A percentile compares a stretch with the other conserved stretches of the same genome.
phyloP scores from a whole-genome alignment of 2,888 invertebrate genomes.

The Belgica antarctica region DNA sequence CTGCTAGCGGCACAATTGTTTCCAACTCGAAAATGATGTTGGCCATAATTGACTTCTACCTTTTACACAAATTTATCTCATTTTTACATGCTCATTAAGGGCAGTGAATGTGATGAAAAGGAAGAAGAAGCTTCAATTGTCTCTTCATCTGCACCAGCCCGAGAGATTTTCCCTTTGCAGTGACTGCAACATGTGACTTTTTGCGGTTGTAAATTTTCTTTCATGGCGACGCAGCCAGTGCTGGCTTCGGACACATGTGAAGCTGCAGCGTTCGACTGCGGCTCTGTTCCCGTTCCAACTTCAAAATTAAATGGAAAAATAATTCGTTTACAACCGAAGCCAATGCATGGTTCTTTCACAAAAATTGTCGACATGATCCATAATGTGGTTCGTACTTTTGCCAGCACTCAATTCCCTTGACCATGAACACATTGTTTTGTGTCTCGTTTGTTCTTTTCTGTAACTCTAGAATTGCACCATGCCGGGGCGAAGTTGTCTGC shows the following conservation, averaged over 20 bases:
- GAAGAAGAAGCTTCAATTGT: not conserved
- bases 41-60: conserved; percentile 23
- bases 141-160: not conserved
- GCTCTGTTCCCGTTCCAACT: not conserved
- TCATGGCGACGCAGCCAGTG: not conserved
- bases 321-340: conserved; percentile 23
- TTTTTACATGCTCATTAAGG: conserved; percentile 26
- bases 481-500: conserved; percentile 10
- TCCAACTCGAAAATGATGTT: not conserved
- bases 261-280: not conserved
- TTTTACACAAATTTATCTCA: conserved; percentile 7
- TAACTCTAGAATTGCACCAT: conserved; percentile 26
- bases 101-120: conserved; percentile 5
- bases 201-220: conserved; percentile 40
- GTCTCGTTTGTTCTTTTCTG: not conserved
- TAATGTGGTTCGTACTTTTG: conserved; percentile 39
- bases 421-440: conserved; percentile 33
- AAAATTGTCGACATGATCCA: conserved; percentile 26
- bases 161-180: not conserved
- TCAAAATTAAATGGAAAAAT: conserved; percentile 30
- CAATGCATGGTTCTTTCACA: not conserved
- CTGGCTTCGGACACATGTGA: too few species aligned
- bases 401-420: conserved; percentile 28
- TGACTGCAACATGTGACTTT: conserved; percentile 33
- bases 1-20: not conserved